phyloP scores from a whole-genome alignment of 2,113 vertebrate species.

The Prinia subflava region DNA sequence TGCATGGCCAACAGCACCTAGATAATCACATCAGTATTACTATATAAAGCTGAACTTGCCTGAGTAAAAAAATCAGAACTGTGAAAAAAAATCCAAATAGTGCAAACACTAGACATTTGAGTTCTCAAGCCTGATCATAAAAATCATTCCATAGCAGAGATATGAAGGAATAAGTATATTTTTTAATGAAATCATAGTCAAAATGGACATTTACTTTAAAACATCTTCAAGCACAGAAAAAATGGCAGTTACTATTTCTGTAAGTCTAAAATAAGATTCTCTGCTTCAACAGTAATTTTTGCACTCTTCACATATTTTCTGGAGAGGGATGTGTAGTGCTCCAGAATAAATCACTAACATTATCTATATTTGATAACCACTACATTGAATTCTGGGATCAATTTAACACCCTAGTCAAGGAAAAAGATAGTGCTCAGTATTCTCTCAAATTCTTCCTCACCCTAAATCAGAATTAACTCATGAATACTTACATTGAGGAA shows the following conservation, averaged over 20 bases:
- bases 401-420: neutral
- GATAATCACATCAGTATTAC: neutral
- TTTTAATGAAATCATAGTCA: neutral
- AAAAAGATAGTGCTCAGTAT: neutral
- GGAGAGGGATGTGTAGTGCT: neutral
- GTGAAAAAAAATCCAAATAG: neutral
- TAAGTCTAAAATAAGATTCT: neutral
- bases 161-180: neutral
- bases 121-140: neutral
- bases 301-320: neutral
- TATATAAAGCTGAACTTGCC: neutral
- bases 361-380: neutral
- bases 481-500: slow-evolving; percentile 90
- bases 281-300: neutral
- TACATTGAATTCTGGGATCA: neutral
- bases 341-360: neutral
- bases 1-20: neutral
- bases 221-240: neutral
- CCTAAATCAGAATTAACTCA: slow-evolving; percentile 7
- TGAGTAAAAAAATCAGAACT: neutral
- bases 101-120: neutral
- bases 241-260: neutral
- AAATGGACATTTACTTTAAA: neutral
- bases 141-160: neutral
- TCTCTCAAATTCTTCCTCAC: neutral